Evolutionary conservation across 2,797 vertebrate species (phyloP).

Genomic region (Galago senegalensis): DNA sequence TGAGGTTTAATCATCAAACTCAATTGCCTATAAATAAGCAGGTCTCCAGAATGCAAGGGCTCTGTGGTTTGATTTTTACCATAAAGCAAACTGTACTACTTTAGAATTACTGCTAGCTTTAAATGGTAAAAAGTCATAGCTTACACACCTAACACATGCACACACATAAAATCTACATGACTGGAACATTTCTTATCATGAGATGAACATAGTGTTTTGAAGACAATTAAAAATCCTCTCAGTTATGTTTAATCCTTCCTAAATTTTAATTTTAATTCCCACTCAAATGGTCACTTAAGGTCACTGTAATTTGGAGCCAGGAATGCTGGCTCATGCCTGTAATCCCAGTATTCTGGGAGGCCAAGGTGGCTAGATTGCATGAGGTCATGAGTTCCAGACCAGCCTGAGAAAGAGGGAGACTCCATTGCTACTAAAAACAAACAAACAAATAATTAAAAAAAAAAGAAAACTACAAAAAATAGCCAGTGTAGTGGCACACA

Average conservation of each 20-base stretch:
- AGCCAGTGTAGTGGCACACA: too few relatives aligned
- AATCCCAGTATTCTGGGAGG: too few relatives aligned
- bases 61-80: background rate
- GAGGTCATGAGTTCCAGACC: too few relatives aligned
- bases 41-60: background rate
- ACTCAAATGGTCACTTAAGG: background rate
- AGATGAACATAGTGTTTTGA: background rate
- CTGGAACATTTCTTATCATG: background rate
- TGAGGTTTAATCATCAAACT: background rate
- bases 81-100: background rate
- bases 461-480: too few relatives aligned
- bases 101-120: background rate
- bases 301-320: background rate
- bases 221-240: background rate
- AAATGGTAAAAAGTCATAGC: background rate
- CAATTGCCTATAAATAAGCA: background rate
- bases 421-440: too few relatives aligned
- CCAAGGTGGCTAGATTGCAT: too few relatives aligned
- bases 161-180: background rate
- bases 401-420: too few relatives aligned
- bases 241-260: background rate
- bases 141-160: background rate
- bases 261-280: constrained; percentile 34
- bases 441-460: too few relatives aligned
- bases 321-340: too few relatives aligned